phyloP scores from a whole-genome alignment of 1,140 invertebrate genomes.

The Aleiodes sp. region DNA sequence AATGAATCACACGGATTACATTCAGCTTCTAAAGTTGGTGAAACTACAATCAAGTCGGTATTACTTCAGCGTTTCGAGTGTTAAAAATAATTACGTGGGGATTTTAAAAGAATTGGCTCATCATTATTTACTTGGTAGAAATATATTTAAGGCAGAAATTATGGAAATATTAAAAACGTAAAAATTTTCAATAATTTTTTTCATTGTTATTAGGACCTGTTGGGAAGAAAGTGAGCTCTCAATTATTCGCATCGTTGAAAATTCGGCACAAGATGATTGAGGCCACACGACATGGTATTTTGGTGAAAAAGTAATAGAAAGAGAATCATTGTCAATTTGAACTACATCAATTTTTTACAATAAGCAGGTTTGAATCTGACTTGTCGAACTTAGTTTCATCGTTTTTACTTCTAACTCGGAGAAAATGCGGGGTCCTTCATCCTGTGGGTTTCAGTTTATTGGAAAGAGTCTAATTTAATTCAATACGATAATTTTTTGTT shows the following conservation, averaged over 20 bases:
- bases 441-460: neutral
- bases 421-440: no score
- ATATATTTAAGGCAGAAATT: neutral
- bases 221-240: neutral
- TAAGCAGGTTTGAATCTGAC: neutral
- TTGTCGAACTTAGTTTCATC: neutral
- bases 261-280: neutral
- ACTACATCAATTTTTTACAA: neutral
- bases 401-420: no score
- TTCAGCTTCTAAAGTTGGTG: neutral
- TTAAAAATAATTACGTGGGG: neutral
- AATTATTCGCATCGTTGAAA: neutral
- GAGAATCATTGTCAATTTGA: neutral
- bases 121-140: neutral
- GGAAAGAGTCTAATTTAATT: neutral
- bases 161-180: neutral
- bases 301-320: neutral
- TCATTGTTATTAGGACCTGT: neutral
- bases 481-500: neutral
- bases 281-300: neutral
- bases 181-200: neutral
- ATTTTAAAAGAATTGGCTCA: neutral
- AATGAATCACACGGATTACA: neutral
- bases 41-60: neutral
- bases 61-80: neutral